Evolutionary conservation across 2,888 invertebrate species (phyloP).

Genomic region (Thereva nobilitata): DNA sequence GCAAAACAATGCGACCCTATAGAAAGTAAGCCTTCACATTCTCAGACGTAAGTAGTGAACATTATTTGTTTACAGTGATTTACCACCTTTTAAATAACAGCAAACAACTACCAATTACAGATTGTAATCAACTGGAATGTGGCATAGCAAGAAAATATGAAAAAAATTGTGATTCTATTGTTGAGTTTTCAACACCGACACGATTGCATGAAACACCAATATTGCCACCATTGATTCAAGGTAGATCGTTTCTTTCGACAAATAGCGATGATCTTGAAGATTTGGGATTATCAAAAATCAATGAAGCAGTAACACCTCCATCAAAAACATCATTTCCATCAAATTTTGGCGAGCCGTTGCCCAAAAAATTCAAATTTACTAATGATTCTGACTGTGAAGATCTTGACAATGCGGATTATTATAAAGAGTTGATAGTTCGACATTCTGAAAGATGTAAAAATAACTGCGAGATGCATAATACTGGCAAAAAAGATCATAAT

Average conservation of each 20-base stretch:
- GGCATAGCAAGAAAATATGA: background rate
- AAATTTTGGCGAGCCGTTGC: slow-evolving; percentile 16
- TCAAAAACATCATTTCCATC: slow-evolving; percentile 19
- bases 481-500: background rate
- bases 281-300: slow-evolving; percentile 22
- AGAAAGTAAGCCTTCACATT: slow-evolving; percentile 47
- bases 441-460: too few relatives aligned
- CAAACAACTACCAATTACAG: slow-evolving; percentile 41
- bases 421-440: too few relatives aligned
- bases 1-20: slow-evolving; percentile 46
- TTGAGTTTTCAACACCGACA: slow-evolving; percentile 38
- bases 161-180: background rate
- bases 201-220: slow-evolving; percentile 39
- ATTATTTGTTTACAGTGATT: slow-evolving; percentile 11
- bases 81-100: slow-evolving; percentile 41
- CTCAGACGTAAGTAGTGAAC: slow-evolving; percentile 47
- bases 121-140: slow-evolving; percentile 15
- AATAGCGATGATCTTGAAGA: slow-evolving; percentile 39
- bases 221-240: slow-evolving; percentile 39
- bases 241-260: slow-evolving; percentile 34
- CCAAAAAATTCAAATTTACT: slow-evolving; percentile 27
- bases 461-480: background rate
- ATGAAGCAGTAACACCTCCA: slow-evolving; percentile 39
- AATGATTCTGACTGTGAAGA: background rate
- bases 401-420: too few relatives aligned